These are phyloP conservation scores for Microtus oregoni DNA, from an alignment of 2,113 vertebrate genomes.

Conservation along the genomic window DNA sequence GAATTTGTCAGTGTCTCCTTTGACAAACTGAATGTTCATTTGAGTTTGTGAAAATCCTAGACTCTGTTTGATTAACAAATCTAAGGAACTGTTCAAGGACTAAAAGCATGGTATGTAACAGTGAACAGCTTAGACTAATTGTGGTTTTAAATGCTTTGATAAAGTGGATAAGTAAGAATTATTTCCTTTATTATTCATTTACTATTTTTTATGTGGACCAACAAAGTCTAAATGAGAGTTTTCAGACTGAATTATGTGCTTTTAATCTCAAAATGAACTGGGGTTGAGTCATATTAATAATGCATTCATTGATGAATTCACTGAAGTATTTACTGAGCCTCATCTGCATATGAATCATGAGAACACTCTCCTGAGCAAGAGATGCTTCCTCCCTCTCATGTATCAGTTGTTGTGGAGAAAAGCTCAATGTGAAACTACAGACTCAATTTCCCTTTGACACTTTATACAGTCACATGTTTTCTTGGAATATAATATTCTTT, in stretches of 20 bases:
- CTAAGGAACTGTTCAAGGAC: conserved; percentile 17
- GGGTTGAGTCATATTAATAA: conserved; percentile 29
- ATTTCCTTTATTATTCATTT: conserved; percentile 44
- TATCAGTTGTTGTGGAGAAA: background rate
- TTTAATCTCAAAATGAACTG: conserved; percentile 13
- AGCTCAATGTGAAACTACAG: background rate
- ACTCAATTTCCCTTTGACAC: background rate
- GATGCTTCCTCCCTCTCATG: background rate
- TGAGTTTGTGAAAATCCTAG: conserved; percentile 29
- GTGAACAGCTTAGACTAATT: conserved; percentile 16
- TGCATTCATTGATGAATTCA: background rate
- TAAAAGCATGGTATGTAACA: conserved; percentile 36
- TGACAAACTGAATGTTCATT: conserved; percentile 1
- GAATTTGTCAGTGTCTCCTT: conserved; percentile 38
- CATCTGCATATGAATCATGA: background rate
- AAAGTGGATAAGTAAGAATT: conserved; percentile 22
- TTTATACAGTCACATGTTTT: conserved; percentile 27
- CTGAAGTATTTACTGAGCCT: conserved; percentile 6
- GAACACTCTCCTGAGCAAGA: background rate
- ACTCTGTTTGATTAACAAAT: conserved; percentile 17
- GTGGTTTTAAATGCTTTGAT: conserved; percentile 56
- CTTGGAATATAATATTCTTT: conserved; percentile 34
- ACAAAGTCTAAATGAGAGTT: background rate
- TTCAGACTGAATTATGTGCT: background rate
- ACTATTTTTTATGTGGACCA: conserved; percentile 19